Percentiles rank a stretch among this genome's conserved stretches.
Conservation (phyloP, 2,888 invertebrate species). For the Tenthredo mesomela region DNA sequence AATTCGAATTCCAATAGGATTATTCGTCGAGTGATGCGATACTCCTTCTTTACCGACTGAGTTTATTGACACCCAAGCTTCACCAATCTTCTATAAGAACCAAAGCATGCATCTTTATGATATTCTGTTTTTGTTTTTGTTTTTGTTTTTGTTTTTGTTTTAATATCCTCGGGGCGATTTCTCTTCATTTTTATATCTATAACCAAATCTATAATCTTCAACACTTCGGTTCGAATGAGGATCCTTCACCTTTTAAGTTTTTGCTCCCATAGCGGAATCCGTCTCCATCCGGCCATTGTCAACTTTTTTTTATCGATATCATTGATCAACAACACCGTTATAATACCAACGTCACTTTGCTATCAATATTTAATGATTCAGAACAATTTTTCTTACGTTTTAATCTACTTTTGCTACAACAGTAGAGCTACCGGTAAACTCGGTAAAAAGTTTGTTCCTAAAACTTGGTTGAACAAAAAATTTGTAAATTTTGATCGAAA, state of each 20-base stretch:
- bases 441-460: not conserved
- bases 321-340: not conserved
- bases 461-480: not conserved
- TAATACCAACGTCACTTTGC: not conserved
- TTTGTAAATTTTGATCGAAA: not conserved
- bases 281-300: slow-evolving; percentile 11
- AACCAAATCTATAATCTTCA: not conserved
- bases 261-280: not conserved
- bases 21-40: not conserved
- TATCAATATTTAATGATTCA: not conserved
- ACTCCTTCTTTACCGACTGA: slow-evolving; percentile 11
- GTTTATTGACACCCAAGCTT: not conserved
- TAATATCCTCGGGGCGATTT: not conserved
- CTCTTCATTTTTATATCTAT: not conserved
- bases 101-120: not conserved
- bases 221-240: not conserved
- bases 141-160: not conserved
- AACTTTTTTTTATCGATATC: not conserved
- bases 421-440: not conserved
- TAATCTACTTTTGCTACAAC: not conserved
- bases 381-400: not conserved
- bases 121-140: not conserved
- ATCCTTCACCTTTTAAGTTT: not conserved
- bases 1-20: not conserved
- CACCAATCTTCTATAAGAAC: not conserved